Base-by-base conservation (phyloP, 2,888 invertebrate species). In the Drosophila silvestris region DNA sequence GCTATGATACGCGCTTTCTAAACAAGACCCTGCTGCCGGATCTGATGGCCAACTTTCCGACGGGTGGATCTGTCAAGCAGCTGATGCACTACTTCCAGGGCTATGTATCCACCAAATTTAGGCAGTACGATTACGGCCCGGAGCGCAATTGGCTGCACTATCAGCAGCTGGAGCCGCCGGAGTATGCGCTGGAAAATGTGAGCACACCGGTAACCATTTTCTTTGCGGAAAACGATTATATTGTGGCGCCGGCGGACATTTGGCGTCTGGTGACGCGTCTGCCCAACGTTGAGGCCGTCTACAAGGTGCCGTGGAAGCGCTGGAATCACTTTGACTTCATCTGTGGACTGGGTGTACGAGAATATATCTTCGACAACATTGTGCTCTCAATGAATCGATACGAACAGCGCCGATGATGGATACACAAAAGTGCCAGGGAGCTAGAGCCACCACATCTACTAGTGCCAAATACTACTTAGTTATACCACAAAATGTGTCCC, bases 241-340 rank as follows among this genome's bases (percentile, higher is more conserved):
- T 93, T 35, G 93, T 93, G 4, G 92, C 93, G 0, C 91, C 92
- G n/a, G 89, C 86, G 54, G 93, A 93, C 41, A 91, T 93, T 39
- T 90, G 91, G 86, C 83, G 89, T 10, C 68, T 93, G 58, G 84
- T 93, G 9, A 79, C 77, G 41, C 88, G 92, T 9, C 73, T 93
- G 62, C 89, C 81, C 56, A 92, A 86, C 14, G 82, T 93, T 1
- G 89, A 85, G 37, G 88, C 91, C 6, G 85, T 92, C 33, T 92
- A 91, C 56, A 93, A 92, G 66, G 85, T 93, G 59, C 93, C 93
- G n/a, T 90, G 92, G 83, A 92, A 92, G 71, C 89, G 90, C 16
- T 93, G 93, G 93, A 93, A 93, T 75, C 93, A 93, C 63, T 93
- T 93, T 35, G 93, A 93, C 61, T 93, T 93, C 61, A 93, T 93